phyloP scores from a whole-genome alignment of 1,140 invertebrate species.

The Ips typographus region DNA sequence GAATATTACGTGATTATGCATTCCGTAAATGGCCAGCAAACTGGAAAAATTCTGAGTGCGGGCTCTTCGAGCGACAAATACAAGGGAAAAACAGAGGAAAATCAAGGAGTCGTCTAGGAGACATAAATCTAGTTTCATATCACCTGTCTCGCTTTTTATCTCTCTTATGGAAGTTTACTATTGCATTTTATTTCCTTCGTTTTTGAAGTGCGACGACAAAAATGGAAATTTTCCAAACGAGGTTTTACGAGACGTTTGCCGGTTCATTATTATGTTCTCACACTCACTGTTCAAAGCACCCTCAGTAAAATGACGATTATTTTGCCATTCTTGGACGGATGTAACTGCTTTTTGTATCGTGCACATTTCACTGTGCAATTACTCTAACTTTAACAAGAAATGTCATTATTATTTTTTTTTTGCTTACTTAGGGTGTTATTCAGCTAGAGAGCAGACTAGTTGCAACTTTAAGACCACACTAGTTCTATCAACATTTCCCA shows the following conservation, averaged over 20 bases:
- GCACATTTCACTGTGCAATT: too few relatives aligned
- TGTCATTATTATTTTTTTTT: too few relatives aligned
- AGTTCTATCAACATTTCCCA: too few relatives aligned
- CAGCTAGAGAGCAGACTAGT: too few relatives aligned
- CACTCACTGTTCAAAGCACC: too few relatives aligned
- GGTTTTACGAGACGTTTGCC: background rate
- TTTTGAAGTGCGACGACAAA: constrained; percentile 2
- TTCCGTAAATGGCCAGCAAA: constrained; percentile 27
- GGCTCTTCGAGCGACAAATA: constrained; percentile 20
- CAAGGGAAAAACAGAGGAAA: constrained; percentile 19
- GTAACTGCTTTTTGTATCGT: too few relatives aligned
- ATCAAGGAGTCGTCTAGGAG: constrained; percentile 20
- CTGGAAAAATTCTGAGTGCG: constrained; percentile 17
- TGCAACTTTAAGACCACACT: too few relatives aligned
- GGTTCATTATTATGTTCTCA: too few relatives aligned
- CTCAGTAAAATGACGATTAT: too few relatives aligned
- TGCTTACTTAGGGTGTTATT: too few relatives aligned
- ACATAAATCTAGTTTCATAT: constrained; percentile 27
- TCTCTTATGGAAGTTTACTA: constrained; percentile 6
- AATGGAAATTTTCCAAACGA: constrained; percentile 2
- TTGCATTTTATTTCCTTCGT: constrained; percentile 6
- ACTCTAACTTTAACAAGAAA: too few relatives aligned
- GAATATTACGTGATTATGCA: constrained; percentile 33
- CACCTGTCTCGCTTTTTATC: constrained; percentile 9
- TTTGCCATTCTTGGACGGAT: too few relatives aligned